Evolutionary conservation across 2,113 vertebrate species (phyloP), one percentile per base, ranked within the genome.

Genomic region (Bubalus kerabau): DNA sequence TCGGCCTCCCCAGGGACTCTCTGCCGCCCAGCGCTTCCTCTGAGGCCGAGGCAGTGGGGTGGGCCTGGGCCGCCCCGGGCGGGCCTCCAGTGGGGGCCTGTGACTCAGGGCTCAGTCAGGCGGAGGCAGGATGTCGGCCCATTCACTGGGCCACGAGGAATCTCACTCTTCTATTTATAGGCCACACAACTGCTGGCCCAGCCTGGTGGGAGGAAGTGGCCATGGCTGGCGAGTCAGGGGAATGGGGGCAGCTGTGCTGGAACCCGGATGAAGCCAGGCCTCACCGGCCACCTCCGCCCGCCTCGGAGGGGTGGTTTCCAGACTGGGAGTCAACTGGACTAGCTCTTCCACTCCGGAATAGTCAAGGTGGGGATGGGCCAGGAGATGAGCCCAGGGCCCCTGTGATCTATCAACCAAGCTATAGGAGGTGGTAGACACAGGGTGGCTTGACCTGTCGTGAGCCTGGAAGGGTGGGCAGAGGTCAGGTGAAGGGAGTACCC

Each of bases 141-240:
- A 99, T 99, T 99, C 99, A 99, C 99, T 98, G 99, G 98, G 99
- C 99, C 99, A 99, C 98, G 98, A 99, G 99, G 99, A 99, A 99
- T 99, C 99, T 99, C 99, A 99, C 99, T 98, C 99, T 99, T 99
- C 99, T 99, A 99, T 99, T 99, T 99, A 99, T 99, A 99, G 99
- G 98, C 98, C 97, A 97, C 74, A 96, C 98, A 97, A 95, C 57
- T 86, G 91, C 81, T 56, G 90, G 97, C 95, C 98, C 94, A 84
- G 97, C 92, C 95, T 94, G 96, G 71, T 0, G 7, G 86, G 86
- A 91, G 90, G 96, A 96, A 95, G 96, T 80, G 84, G 80, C 94
- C 9, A 0, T 14, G 0, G 17, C 62, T 7, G 46, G 59, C 2
- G 0, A 21, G 36, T 28, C 43, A 15, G 50, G 54, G 28, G 21